Base-by-base conservation (phyloP, 2,888 invertebrate species). In the Minunthozetes semirufus region DNA sequence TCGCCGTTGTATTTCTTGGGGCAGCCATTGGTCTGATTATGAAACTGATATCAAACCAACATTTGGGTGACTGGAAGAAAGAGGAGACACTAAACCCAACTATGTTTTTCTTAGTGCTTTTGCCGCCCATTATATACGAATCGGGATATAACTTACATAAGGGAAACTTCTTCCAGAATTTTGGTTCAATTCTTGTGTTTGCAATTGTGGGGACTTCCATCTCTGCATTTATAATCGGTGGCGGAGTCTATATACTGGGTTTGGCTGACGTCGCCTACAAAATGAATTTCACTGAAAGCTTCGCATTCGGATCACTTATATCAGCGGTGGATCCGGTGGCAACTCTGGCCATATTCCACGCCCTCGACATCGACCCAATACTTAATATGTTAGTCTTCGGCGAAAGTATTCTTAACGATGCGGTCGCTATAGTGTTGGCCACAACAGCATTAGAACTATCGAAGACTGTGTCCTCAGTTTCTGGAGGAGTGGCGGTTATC, bases 321-420 rank as follows among this genome's bases (percentile, higher is more conserved):
- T 98, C 97, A 1, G 99, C 99, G 33, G 73, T 99, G 5, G 99
- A 99, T 85, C 99, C 99, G 0, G 98, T 99, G 0, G 98, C 98
- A 5, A 99, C 99, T 0, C 90, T 99, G 38, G 98, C 99, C 13
- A 99, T 99, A 79, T 99, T 99, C 82, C 95, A 98, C 84, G 97
- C 97, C 1, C 85, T 98, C 33, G 93, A 99, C 83, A 93, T 97
- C 0, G 98, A 99, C 83, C 96, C 96, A 0, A 91, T 99, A 6
- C 86, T 99, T 0, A 98, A 99, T 85, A 99, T 99, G 98, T 89
- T 99, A 84, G 98, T 99, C 0, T 99, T 99, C 86, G 97, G 94
- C 33, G 92, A 92, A 82, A 93, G 93, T 80, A 94, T 96, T 81
- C 86, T 99, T 6, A 99, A 99, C 84, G 99, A 99, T 87, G 98